phyloP scores from a whole-genome alignment of 2,888 invertebrate genomes.

The Neria commutata region DNA sequence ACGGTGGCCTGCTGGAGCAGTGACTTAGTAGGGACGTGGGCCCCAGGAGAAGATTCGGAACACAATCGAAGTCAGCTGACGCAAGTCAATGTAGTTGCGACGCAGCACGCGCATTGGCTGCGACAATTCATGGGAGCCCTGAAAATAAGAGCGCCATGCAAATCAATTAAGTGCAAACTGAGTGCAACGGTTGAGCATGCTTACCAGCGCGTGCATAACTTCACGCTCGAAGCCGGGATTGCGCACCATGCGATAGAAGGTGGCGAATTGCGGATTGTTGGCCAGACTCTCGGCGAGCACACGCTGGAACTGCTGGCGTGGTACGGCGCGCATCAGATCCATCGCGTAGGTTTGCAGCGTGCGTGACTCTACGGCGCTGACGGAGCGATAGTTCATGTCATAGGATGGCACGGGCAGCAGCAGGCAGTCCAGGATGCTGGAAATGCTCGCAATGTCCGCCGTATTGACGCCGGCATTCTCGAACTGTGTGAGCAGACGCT shows the following conservation, averaged over 20 bases:
- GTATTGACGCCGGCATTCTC: slow-evolving; percentile 31
- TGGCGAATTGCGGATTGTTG: slow-evolving; percentile 32
- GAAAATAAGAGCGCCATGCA: background rate
- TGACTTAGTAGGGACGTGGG: background rate
- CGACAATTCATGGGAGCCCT: slow-evolving; percentile 35
- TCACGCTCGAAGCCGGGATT: slow-evolving; percentile 33
- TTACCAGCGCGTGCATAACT: slow-evolving; percentile 37
- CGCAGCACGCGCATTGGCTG: slow-evolving; percentile 35
- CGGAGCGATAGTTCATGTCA: background rate
- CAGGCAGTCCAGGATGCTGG: slow-evolving; percentile 37
- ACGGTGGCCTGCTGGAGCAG: too few species aligned
- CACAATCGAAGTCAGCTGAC: slow-evolving; percentile 27
- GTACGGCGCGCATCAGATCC: slow-evolving; percentile 39
- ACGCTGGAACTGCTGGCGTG: slow-evolving; percentile 27
- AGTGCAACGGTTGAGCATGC: slow-evolving; percentile 16
- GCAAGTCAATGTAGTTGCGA: slow-evolving; percentile 42
- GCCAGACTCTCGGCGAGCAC: slow-evolving; percentile 13
- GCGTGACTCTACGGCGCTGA: slow-evolving; percentile 17
- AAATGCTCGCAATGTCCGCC: slow-evolving; percentile 32
- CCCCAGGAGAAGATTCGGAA: slow-evolving; percentile 38
- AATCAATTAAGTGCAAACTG: background rate
- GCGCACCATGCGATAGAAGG: slow-evolving; percentile 30
- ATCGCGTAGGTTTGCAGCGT: slow-evolving; percentile 35
- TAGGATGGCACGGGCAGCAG: slow-evolving; percentile 22
- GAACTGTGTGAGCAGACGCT: slow-evolving; percentile 27